Base-by-base conservation (phyloP, 2,797 vertebrate species). In the Microhierax caerulescens region DNA sequence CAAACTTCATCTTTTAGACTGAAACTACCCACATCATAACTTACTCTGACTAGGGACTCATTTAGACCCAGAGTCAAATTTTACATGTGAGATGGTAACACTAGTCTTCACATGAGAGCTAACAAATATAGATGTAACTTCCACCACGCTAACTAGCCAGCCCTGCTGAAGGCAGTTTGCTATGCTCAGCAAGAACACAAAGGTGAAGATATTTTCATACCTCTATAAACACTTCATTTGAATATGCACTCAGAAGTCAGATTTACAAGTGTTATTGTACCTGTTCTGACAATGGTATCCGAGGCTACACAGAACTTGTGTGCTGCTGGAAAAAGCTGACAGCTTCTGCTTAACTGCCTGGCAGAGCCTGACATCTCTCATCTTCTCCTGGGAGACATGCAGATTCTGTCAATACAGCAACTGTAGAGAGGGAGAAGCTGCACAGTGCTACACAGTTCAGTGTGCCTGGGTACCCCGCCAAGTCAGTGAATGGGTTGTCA, bases 51-150 rank as follows among this genome's bases (percentile, higher is more conserved):
- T 2, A 4, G 10, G 20, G 20, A 36, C 15, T 84, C 32, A 24
- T 50, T 69, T 60, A 59, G 59, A 69, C 7, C 11, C 39, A 60
- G 20, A 54, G 32, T 7, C 56, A 34, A 59, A 48, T n/a, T 85
- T 36, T 27, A 88, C 0, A 0, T 11, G 3, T 2, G 5, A 14
- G n/a, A 53, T 0, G 0, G n/a, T 59, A 77, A 68, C 10, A 2
- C 8, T 27, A 14, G 14, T 32, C 64, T 83, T 54, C 18, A 74
- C 0, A 2, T 2, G 32, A 41, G 11, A 79, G 41, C 32, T 36
- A 37, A 11, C 14, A 20, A 41, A 67, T 0, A 7, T 1, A 72
- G 14, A 14, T 3, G 0, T 17, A 45, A 83, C 12, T 53, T 20
- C 16, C 3, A 61, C 1, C 1, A 21, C 4, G 41, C 18, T 10